phyloP scores from a whole-genome alignment of 2,113 vertebrate species.

The Cochlearius cochlearius region DNA sequence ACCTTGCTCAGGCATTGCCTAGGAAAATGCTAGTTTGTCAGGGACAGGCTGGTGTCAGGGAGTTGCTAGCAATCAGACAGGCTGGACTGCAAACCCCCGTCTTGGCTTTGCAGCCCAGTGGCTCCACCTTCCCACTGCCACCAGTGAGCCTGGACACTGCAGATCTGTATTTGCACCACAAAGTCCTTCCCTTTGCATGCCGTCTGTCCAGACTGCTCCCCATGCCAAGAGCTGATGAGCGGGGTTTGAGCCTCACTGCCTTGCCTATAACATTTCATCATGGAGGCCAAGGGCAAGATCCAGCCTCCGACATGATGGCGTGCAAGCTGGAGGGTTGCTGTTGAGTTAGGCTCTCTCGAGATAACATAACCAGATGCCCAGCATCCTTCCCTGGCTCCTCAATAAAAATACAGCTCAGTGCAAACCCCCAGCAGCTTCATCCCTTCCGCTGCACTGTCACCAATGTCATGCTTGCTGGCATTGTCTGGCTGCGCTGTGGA shows the following conservation, averaged over 20 bases:
- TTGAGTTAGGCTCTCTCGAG: neutral
- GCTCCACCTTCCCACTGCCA: neutral
- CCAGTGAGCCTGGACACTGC: accelerated
- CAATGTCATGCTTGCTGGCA: accelerated
- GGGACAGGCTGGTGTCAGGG: neutral
- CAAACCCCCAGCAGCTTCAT: neutral
- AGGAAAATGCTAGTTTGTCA: neutral
- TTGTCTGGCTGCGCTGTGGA: neutral
- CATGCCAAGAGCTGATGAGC: neutral
- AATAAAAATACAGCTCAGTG: neutral
- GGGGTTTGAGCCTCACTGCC: neutral
- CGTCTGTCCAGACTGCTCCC: neutral
- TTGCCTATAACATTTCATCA: accelerated
- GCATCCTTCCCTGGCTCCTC: neutral
- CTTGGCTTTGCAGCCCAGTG: neutral
- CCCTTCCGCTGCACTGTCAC: neutral
- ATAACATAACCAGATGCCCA: neutral
- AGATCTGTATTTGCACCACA: neutral
- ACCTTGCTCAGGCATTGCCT: neutral
- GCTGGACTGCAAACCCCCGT: neutral
- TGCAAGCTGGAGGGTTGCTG: neutral
- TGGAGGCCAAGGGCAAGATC: neutral
- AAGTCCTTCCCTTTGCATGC: neutral
- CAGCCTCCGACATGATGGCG: accelerated
- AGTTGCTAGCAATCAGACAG: neutral